phyloP scores from a whole-genome alignment of 2,888 invertebrate species.

The Drosophila helvetica region DNA sequence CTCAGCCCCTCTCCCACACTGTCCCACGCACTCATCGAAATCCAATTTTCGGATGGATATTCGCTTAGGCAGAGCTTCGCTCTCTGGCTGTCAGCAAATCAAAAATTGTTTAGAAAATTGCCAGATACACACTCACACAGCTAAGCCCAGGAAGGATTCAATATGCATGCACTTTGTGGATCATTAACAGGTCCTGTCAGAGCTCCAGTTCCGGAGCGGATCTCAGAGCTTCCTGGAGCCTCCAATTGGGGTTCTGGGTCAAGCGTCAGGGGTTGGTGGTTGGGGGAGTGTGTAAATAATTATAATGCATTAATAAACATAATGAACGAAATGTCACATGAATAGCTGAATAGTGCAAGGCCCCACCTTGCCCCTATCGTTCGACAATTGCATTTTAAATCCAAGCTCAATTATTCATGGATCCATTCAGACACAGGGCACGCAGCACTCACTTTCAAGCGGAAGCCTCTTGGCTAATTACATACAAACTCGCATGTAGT shows the following conservation, averaged over 20 bases:
- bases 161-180: slow-evolving; percentile 49
- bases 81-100: slow-evolving; percentile 21
- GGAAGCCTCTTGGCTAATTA: slow-evolving; percentile 14
- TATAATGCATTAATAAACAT: slow-evolving; percentile 45
- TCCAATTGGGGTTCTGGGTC: neutral
- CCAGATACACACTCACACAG: slow-evolving; percentile 1
- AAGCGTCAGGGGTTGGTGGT: neutral
- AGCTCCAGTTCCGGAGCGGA: slow-evolving; percentile 1
- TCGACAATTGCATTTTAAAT: slow-evolving; percentile 42
- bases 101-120: slow-evolving; percentile 35
- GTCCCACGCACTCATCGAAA: slow-evolving; percentile 1
- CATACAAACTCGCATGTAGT: neutral
- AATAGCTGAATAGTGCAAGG: neutral
- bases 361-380: neutral
- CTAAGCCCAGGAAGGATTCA: slow-evolving; percentile 45
- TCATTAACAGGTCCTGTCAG: slow-evolving; percentile 33
- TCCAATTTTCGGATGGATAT: neutral
- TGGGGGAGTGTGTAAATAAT: slow-evolving; percentile 26
- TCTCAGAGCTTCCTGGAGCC: neutral
- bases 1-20: slow-evolving; percentile 3
- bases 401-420: slow-evolving; percentile 36
- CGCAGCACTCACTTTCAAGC: neutral
- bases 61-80: neutral
- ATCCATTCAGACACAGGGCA: slow-evolving; percentile 7
- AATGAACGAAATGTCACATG: slow-evolving; percentile 15